Evolutionary conservation across 2,888 invertebrate species (phyloP).

Genomic region (Bembecia ichneumoniformis): DNA sequence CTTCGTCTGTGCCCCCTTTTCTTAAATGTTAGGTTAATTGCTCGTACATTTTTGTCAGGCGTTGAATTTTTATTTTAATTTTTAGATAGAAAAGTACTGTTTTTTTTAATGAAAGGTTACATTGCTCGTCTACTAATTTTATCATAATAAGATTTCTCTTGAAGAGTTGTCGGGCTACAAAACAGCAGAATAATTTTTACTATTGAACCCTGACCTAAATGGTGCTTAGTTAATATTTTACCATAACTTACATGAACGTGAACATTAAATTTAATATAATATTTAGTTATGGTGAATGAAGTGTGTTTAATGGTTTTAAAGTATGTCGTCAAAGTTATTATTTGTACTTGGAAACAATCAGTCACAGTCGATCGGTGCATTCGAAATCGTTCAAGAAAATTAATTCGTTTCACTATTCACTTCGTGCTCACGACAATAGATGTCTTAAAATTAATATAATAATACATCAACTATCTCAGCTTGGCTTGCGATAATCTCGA

Average conservation of each 20-base stretch:
- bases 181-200: background rate
- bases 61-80: too few relatives aligned
- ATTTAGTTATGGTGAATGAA: background rate
- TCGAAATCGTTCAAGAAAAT: conserved; percentile 42
- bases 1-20: too few relatives aligned
- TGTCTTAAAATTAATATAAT: background rate
- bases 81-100: too few relatives aligned
- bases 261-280: too few relatives aligned
- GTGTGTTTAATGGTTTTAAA: conserved; percentile 4
- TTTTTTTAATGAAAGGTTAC: too few relatives aligned
- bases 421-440: conserved; percentile 8
- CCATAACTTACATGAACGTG: background rate
- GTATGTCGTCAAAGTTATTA: conserved; percentile 21
- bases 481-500: too few relatives aligned
- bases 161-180: background rate
- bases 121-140: too few relatives aligned
- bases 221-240: background rate
- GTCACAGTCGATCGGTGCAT: conserved; percentile 35
- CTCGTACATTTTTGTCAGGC: too few relatives aligned
- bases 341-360: conserved; percentile 36
- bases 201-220: background rate
- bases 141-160: too few relatives aligned
- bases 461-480: too few relatives aligned
- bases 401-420: conserved; percentile 33
- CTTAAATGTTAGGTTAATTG: too few relatives aligned